These are phyloP conservation scores for Thera obeliscata DNA, from an alignment of 2,888 invertebrate genomes.

Conservation along the genomic window DNA sequence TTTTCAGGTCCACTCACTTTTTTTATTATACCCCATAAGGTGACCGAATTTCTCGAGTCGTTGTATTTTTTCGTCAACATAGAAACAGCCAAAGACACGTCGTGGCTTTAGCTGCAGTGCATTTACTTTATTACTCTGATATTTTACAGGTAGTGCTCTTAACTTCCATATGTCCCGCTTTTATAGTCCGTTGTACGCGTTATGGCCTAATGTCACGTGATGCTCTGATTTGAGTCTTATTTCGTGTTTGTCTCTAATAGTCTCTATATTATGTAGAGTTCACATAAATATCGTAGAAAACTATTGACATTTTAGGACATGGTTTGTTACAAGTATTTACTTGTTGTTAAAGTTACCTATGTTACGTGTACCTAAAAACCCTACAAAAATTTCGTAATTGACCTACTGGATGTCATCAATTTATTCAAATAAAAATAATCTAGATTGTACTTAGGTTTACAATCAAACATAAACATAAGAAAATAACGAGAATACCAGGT, in stretches of 20 bases:
- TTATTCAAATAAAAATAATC: too few species aligned
- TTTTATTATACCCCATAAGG: not conserved
- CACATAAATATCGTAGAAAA: slow-evolving; percentile 29
- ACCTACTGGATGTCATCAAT: too few species aligned
- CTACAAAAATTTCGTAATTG: too few species aligned
- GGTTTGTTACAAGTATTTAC: not conserved
- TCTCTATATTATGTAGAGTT: slow-evolving; percentile 12
- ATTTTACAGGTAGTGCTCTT: slow-evolving; percentile 83
- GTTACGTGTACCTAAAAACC: not conserved
- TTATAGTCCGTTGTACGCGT: slow-evolving; percentile 79
- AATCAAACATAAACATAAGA: not conserved
- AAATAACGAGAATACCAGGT: not conserved
- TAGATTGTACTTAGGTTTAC: too few species aligned
- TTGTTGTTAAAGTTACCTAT: too few species aligned
- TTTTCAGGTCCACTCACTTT: not conserved
- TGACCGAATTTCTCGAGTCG: slow-evolving; percentile 1
- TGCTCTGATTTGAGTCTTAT: slow-evolving; percentile 58
- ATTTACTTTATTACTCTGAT: slow-evolving; percentile 84
- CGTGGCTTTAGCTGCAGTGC: slow-evolving; percentile 66
- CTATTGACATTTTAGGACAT: slow-evolving; percentile 20
- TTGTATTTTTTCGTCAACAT: slow-evolving; percentile 49
- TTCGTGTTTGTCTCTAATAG: slow-evolving; percentile 33
- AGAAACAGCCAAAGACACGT: slow-evolving; percentile 67
- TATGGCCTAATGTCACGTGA: slow-evolving; percentile 81
- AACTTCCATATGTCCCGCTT: slow-evolving; percentile 80